Evolutionary conservation across 2,888 invertebrate genomes (phyloP), one percentile per base, ranked within the genome.

Genomic region (Cryptocheilus praepositus): DNA sequence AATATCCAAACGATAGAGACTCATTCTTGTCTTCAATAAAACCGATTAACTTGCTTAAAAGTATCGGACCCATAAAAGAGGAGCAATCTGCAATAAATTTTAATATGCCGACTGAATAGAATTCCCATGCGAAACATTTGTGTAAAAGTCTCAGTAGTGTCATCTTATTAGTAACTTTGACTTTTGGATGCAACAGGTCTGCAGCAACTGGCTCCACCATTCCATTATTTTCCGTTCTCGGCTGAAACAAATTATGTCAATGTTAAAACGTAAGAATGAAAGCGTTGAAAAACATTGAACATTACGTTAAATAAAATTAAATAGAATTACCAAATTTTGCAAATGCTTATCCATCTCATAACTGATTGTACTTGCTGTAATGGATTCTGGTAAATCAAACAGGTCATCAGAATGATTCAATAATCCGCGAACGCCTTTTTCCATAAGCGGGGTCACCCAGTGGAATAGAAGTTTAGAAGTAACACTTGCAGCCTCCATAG

Each of bases 1-100:
- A 83, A 82, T 93, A 94, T 0, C 93, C 93, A 81, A 91, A 89
- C 82, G 91, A 91, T 64, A 92, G 89, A 73, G 93, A 92, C 78
- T 94, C 93, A 28, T 90, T 90, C 77, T 92, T 92, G 79, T 93
- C 92, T 87, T 96, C 94, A 69, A 96, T 93, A 85, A 94, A 96
- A 22, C 91, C 90, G 1, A 99, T 93, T 28, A 99, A 90, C 82
- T 91, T 92, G 84, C 96, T 96, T 0, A 99, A 90, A 43, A 99
- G 89, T 67, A 99, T 89, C 0, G 99, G 99, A 0, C 96, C 96
- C 19, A 94, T 94, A 89, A 99, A 99, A 0, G 94, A 94, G 2
- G 95, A 91, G 82, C 92, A 91, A 85, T 99, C 98, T 0, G 95
- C 93, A 4, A 94, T 85, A 52, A 99, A 91, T 88, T 96, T 95